Evolutionary conservation across 2,797 vertebrate genomes (phyloP), one percentile per base, ranked within the genome.

Genomic region (Crenuchus spilurus): DNA sequence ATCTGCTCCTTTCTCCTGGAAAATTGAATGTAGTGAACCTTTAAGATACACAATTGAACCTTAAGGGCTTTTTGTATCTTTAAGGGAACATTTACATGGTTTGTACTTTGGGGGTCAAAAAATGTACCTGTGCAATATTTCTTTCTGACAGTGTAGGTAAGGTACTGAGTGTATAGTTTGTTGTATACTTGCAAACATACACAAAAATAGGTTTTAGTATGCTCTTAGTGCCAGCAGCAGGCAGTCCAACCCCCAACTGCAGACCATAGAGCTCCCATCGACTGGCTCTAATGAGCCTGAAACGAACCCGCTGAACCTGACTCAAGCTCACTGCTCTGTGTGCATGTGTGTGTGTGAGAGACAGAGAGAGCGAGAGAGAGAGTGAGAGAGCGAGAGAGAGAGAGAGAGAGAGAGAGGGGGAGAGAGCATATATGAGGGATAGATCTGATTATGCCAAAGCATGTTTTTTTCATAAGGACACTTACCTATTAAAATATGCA

Each of bases 261-360:
- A 79, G 60, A 51, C 46, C 42, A 55, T 37, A 54, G 8, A 26
- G 42, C 70, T 55, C 13, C 44, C 67, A 79, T 79, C 63, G 75
- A 77, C 77, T 69, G 72, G 37, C 68, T 74, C 77, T 79, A 82
- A 82, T 79, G 80, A 82, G 80, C 74, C 75, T 70, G 77, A 77
- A 80, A 77, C 24, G 51, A 77, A 77, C 75, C 52, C 63, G 75
- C 72, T 82, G 77, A 82, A 77, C 75, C 74, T 51, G 77, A 71
- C 62, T 71, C 66, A 76, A 51, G 60, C 67, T 66, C 57, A 30
- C 58, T 72, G 70, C 66, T 72, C 28, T 48, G 52, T 58, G 24
- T 39, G 33, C 28, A 55, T 35, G 30, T 58, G 55, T 13, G 2
- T 14, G 49, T 16, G n/a, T 13, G 35, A 18, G 22, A n/a, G n/a